A percentile compares a stretch with the other conserved stretches of the same genome.
phyloP scores from a whole-genome alignment of 2,888 invertebrate genomes.

The Cartodere bifasciata region DNA sequence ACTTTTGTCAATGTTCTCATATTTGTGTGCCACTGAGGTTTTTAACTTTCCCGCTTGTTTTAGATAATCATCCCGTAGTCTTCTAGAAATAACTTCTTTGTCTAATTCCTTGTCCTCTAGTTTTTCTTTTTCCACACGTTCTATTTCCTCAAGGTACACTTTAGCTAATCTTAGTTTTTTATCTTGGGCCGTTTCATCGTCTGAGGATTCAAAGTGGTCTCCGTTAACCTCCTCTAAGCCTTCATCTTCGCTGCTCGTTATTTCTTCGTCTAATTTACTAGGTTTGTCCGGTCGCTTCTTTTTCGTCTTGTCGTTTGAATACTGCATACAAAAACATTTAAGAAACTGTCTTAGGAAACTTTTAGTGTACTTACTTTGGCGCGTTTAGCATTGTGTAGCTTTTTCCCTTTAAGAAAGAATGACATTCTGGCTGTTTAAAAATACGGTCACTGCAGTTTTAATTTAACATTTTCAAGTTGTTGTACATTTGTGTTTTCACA shows the following conservation, averaged over 20 bases:
- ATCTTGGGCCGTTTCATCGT: constrained; percentile 76
- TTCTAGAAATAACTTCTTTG: constrained; percentile 53
- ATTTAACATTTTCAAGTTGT: too few species aligned
- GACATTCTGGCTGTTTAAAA: too few species aligned
- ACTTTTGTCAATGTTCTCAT: constrained; percentile 34
- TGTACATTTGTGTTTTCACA: too few species aligned
- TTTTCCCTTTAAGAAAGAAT: too few species aligned
- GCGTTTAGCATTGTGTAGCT: too few species aligned
- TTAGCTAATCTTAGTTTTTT: constrained; percentile 84
- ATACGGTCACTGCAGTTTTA: too few species aligned
- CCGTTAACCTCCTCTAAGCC: constrained; percentile 40
- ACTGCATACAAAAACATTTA: too few species aligned
- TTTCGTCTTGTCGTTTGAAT: too few species aligned
- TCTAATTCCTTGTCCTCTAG: constrained; percentile 52
- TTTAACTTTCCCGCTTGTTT: constrained; percentile 75
- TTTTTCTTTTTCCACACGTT: constrained; percentile 48
- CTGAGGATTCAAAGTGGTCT: constrained; percentile 42
- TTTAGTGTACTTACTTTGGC: too few species aligned
- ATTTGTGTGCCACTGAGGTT: constrained; percentile 57
- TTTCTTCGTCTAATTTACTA: constrained; percentile 49
- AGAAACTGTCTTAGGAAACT: too few species aligned
- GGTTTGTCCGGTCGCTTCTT: too few species aligned
- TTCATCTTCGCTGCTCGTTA: constrained; percentile 53
- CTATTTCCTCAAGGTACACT: constrained; percentile 76
- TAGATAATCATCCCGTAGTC: constrained; percentile 72